Evolutionary conservation across 2,888 invertebrate species (phyloP).

Genomic region (Lasioglossum figueresi): DNA sequence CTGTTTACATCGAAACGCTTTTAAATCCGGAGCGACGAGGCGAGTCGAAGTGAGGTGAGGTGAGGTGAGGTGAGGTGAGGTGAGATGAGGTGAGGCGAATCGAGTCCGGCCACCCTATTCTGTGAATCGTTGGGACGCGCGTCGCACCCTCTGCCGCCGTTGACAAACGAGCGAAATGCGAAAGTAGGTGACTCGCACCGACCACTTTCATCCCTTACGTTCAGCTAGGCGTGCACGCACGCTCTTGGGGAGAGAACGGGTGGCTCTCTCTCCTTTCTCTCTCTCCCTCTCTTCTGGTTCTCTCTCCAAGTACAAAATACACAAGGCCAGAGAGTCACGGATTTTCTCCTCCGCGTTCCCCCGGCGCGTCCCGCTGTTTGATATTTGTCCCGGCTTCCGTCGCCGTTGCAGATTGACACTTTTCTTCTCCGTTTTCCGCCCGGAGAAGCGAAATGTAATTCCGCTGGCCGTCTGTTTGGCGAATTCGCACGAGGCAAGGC

Average conservation of each 20-base stretch:
- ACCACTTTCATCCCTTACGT: slow-evolving; percentile 47
- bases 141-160: slow-evolving; percentile 43
- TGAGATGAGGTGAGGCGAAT: slow-evolving; percentile 19
- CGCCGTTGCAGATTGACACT: slow-evolving; percentile 28
- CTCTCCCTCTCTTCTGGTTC: neutral
- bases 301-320: slow-evolving; percentile 25
- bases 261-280: neutral
- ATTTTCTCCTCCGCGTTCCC: slow-evolving; percentile 23
- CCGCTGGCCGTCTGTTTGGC: slow-evolving; percentile 20
- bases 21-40: slow-evolving; percentile 71
- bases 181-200: slow-evolving; percentile 77
- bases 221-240: slow-evolving; percentile 29
- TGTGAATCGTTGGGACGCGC: slow-evolving; percentile 38
- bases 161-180: slow-evolving; percentile 78
- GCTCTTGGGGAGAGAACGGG: neutral
- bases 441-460: slow-evolving; percentile 42
- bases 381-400: slow-evolving; percentile 35
- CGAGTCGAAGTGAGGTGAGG: neutral
- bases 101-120: slow-evolving; percentile 27
- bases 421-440: slow-evolving; percentile 18
- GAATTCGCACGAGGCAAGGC: slow-evolving; percentile 5
- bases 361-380: slow-evolving; percentile 2
- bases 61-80: neutral
- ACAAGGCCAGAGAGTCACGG: slow-evolving; percentile 7
- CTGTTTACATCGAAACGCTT: slow-evolving; percentile 80